phyloP scores from a whole-genome alignment of 2,113 vertebrate species.

The Thamnophis sirtalis region DNA sequence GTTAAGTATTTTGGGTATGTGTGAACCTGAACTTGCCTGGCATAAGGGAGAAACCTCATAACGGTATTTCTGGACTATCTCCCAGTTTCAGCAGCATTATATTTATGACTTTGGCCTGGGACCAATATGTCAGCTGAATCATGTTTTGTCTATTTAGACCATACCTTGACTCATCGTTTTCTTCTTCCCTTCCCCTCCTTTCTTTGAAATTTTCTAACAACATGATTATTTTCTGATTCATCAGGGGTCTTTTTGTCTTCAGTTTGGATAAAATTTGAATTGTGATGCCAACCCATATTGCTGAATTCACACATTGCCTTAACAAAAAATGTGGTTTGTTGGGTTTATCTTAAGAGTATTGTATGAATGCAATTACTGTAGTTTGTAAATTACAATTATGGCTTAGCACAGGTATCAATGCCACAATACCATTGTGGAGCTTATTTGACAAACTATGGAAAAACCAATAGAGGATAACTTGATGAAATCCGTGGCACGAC shows the following conservation, averaged over 20 bases:
- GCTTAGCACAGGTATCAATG: not conserved
- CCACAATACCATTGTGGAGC: not conserved
- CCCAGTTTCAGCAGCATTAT: not conserved
- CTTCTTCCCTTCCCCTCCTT: not conserved
- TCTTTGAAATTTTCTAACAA: not conserved
- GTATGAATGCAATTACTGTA: not conserved
- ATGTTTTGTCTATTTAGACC: not conserved
- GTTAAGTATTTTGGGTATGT: not conserved
- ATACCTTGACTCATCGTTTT: not conserved
- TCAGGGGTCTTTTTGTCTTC: not conserved
- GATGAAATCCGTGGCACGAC: not conserved
- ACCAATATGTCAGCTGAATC: not conserved
- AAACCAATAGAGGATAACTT: not conserved
- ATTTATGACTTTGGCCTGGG: not conserved
- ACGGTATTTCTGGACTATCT: not conserved
- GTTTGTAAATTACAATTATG: not conserved
- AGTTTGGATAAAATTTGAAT: not conserved
- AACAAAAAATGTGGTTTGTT: not conserved
- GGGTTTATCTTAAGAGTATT: not conserved
- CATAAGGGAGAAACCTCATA: not conserved
- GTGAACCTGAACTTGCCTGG: not conserved
- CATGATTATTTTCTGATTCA: not conserved
- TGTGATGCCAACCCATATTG: not conserved
- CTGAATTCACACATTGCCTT: not conserved
- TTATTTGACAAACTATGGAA: not conserved